These are phyloP conservation scores for Plebejus melissa DNA, from an alignment of 2,888 invertebrate genomes.

Conservation along the genomic window DNA sequence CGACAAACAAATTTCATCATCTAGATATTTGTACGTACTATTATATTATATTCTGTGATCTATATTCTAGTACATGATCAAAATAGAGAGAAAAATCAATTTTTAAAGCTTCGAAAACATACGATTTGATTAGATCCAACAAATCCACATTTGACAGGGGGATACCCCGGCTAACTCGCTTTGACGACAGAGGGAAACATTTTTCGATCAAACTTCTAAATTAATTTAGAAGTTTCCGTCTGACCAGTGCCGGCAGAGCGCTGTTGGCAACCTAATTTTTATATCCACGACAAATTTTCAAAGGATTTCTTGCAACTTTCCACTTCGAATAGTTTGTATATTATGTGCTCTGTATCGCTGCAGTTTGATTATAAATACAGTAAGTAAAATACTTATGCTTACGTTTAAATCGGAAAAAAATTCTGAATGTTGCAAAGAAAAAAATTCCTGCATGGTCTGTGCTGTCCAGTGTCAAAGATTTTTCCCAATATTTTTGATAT, in stretches of 20 bases:
- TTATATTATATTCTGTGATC: no score
- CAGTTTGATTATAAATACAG: not conserved
- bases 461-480: no score
- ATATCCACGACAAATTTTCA: conserved; percentile 44
- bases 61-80: no score
- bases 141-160: conserved; percentile 17
- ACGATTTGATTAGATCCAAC: conserved; percentile 15
- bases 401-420: no score
- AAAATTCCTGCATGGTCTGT: no score
- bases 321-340: conserved; percentile 4
- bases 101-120: not conserved
- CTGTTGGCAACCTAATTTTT: conserved; percentile 54
- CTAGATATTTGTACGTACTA: no score
- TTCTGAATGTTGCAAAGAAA: no score
- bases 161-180: conserved; percentile 31
- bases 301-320: conserved; percentile 12
- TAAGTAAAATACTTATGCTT: not conserved
- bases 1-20: no score
- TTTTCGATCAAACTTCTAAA: conserved; percentile 71
- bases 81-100: not conserved
- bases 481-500: no score
- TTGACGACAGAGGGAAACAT: conserved; percentile 56
- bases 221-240: conserved; percentile 68
- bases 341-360: not conserved
- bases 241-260: conserved; percentile 45